phyloP scores from a whole-genome alignment of 2,888 invertebrate genomes.

The Phortica okadai region DNA sequence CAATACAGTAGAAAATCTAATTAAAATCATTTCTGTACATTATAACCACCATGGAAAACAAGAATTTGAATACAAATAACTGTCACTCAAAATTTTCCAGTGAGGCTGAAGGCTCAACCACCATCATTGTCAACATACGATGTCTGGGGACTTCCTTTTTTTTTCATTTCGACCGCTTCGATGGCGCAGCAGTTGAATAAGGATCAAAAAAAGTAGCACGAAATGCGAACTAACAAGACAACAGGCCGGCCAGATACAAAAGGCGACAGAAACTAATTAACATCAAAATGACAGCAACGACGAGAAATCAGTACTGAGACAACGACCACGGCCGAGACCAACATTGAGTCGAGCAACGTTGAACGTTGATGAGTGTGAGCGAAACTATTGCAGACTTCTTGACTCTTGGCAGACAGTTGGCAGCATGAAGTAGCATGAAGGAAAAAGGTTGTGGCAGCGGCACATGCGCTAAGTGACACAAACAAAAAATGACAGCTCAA shows the following conservation, averaged over 20 bases:
- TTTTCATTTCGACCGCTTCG: not conserved
- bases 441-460: not conserved
- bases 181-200: not conserved
- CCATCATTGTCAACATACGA: not conserved
- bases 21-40: constrained; percentile 29
- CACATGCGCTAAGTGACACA: constrained; percentile 33
- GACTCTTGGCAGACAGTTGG: not conserved
- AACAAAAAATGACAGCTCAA: constrained; percentile 41
- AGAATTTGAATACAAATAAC: constrained; percentile 34
- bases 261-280: constrained; percentile 29
- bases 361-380: too few relatives aligned
- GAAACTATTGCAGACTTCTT: constrained; percentile 17
- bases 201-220: not conserved
- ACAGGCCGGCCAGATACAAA: not conserved
- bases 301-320: constrained; percentile 9
- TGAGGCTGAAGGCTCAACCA: constrained; percentile 13
- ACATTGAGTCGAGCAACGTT: too few relatives aligned
- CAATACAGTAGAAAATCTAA: constrained; percentile 3
- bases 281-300: constrained; percentile 30
- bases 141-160: constrained; percentile 4
- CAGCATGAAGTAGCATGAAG: not conserved
- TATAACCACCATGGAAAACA: constrained; percentile 27
- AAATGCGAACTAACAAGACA: not conserved
- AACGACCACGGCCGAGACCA: not conserved
- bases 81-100: constrained; percentile 35